Evolutionary conservation across 2,797 vertebrate genomes (phyloP).

Genomic region (Bradypus variegatus): DNA sequence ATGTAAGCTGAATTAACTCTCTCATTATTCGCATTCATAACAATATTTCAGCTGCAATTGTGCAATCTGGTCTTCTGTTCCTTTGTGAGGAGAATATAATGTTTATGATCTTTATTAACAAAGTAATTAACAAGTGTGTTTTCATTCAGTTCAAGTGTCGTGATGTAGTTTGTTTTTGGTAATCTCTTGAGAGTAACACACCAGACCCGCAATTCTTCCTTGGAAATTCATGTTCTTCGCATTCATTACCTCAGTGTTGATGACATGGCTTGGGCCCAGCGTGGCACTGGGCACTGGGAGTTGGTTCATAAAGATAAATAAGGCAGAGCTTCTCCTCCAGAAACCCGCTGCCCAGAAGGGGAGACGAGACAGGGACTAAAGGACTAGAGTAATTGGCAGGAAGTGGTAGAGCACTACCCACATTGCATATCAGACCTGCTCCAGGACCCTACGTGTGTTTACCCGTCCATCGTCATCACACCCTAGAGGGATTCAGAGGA

Average conservation of each 20-base stretch:
- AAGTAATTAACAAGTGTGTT: slow-evolving; percentile 45
- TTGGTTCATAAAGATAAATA: neutral
- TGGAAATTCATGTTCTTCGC: neutral
- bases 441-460: fast-evolving
- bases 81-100: neutral
- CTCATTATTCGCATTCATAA: slow-evolving; percentile 24
- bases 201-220: neutral
- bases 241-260: fast-evolving
- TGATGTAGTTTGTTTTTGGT: neutral
- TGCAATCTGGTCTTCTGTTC: slow-evolving; percentile 29
- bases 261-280: fast-evolving
- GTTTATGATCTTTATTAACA: slow-evolving; percentile 38
- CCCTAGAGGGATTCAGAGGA: neutral
- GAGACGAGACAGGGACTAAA: fast-evolving
- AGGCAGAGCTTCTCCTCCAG: neutral
- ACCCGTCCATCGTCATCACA: fast-evolving
- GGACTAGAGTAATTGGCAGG: neutral
- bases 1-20: slow-evolving; percentile 33
- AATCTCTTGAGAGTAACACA: fast-evolving
- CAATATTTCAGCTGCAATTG: neutral
- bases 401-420: neutral
- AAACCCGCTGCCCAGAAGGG: fast-evolving
- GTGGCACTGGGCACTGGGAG: fast-evolving
- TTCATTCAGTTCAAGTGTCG: slow-evolving; percentile 42
- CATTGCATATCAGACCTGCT: neutral